Percentiles rank a stretch among this genome's conserved stretches.
Conservation (phyloP, 2,888 invertebrate species). For the Cistogaster globosa region DNA sequence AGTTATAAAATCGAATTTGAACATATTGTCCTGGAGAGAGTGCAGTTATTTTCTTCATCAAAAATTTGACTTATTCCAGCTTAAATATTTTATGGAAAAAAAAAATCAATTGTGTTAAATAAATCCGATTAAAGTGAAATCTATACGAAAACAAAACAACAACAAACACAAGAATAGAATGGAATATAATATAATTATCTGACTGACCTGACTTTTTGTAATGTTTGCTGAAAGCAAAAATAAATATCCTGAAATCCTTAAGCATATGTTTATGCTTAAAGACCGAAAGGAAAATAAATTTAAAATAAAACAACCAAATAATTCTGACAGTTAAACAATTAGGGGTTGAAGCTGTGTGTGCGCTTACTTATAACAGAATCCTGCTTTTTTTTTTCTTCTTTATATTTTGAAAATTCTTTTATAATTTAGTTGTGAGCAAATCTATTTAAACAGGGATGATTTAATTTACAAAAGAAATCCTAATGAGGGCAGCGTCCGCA, state of each 20-base stretch:
- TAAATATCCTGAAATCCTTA: conserved; percentile 65
- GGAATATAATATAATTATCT: conserved; percentile 42
- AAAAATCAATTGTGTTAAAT: conserved; percentile 57
- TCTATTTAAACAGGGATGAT: conserved; percentile 50
- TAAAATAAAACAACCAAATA: conserved; percentile 9
- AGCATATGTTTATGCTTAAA: conserved; percentile 67
- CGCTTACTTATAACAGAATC: conserved; percentile 14
- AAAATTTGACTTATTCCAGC: conserved; percentile 67
- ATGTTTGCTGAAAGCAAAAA: conserved; percentile 42
- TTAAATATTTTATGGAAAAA: conserved; percentile 53
- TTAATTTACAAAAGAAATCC: background rate
- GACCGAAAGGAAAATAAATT: conserved; percentile 20
- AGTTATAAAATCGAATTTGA: conserved; percentile 67
- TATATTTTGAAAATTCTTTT: conserved; percentile 63
- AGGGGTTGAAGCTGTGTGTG: conserved; percentile 35
- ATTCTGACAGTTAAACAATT: conserved; percentile 41
- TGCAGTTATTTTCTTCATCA: conserved; percentile 68
- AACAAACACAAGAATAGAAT: conserved; percentile 32
- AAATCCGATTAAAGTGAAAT: conserved; percentile 70
- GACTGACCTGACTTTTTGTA: conserved; percentile 56
- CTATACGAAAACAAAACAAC: conserved; percentile 53
- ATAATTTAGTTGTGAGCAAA: conserved; percentile 71
- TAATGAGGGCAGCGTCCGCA: conserved; percentile 16
- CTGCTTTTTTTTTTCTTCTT: background rate
- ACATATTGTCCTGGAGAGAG: conserved; percentile 74